Conservation (phyloP, 2,797 vertebrate species). For the Cryptoblepharus egeriae region DNA sequence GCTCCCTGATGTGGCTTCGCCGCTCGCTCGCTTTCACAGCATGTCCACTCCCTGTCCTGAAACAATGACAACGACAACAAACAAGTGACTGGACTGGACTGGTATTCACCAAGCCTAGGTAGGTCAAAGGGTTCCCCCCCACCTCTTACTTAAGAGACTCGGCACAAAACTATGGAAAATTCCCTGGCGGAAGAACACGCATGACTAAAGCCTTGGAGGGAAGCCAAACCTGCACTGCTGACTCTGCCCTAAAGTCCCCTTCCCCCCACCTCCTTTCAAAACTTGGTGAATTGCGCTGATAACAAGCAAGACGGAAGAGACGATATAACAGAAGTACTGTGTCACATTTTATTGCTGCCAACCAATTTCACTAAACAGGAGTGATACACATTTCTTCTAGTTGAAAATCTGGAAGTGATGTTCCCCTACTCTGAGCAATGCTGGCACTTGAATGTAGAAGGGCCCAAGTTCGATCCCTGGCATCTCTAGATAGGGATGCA, state of each 20-base stretch:
- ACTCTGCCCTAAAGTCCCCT: not conserved
- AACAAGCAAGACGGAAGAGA: conserved; percentile 49
- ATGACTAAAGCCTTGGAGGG: conserved; percentile 2
- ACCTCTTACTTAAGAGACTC: not conserved
- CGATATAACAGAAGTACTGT: not conserved
- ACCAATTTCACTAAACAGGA: conserved; percentile 45
- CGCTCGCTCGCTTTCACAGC: not conserved
- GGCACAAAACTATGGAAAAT: not conserved
- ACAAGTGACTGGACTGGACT: not conserved
- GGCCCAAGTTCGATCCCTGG: no score
- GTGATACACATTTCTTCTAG: not conserved
- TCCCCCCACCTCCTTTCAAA: conserved; percentile 10
- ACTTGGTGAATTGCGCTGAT: conserved; percentile 37
- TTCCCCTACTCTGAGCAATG: no score
- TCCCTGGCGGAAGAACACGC: conserved; percentile 20
- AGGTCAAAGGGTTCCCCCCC: not conserved
- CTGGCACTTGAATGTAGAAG: no score
- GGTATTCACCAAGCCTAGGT: not conserved
- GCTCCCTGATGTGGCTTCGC: no score
- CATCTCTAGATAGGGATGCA: no score
- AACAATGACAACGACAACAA: not conserved
- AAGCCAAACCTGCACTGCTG: conserved; percentile 43
- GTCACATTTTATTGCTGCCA: conserved; percentile 18
- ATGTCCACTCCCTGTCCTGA: not conserved
- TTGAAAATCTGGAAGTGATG: not conserved